Conservation (phyloP, 2,797 vertebrate species). For the Kryptolebias ocellatus region DNA sequence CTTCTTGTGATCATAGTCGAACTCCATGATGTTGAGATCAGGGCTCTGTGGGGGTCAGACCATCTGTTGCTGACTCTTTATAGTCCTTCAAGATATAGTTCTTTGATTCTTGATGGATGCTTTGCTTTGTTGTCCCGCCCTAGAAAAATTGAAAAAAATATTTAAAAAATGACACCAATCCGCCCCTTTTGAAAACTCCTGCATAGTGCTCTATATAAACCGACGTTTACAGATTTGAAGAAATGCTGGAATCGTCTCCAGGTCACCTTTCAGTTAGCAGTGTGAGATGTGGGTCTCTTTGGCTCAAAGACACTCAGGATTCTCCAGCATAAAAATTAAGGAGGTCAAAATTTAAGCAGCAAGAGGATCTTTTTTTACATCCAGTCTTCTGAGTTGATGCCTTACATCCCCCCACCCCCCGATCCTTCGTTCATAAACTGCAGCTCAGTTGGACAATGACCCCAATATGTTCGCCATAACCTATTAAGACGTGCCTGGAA, state of each 20-base stretch:
- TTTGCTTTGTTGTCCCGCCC: background rate
- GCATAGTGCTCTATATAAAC: too few species aligned
- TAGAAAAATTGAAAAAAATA: too few species aligned
- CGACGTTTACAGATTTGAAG: background rate
- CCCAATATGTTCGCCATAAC: too few species aligned
- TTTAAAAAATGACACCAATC: background rate
- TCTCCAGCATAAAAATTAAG: background rate
- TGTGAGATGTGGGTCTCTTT: background rate
- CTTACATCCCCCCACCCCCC: background rate
- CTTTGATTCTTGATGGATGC: conserved; percentile 1
- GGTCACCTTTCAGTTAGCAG: too few species aligned
- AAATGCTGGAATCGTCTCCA: background rate
- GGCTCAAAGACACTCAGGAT: background rate
- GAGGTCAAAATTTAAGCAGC: conserved; percentile 21
- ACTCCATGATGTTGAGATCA: conserved; percentile 5
- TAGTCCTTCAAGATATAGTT: conserved; percentile 7
- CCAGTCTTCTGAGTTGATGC: background rate
- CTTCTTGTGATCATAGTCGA: conserved; percentile 2
- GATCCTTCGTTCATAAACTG: background rate
- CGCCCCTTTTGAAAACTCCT: background rate
- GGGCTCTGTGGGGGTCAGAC: conserved; percentile 22
- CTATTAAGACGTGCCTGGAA: too few species aligned
- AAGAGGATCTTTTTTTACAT: background rate
- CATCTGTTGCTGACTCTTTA: conserved; percentile 13
- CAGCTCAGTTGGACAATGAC: conserved; percentile 15